Conservation (phyloP, 2,888 invertebrate genomes). For the Acheta domesticus region DNA sequence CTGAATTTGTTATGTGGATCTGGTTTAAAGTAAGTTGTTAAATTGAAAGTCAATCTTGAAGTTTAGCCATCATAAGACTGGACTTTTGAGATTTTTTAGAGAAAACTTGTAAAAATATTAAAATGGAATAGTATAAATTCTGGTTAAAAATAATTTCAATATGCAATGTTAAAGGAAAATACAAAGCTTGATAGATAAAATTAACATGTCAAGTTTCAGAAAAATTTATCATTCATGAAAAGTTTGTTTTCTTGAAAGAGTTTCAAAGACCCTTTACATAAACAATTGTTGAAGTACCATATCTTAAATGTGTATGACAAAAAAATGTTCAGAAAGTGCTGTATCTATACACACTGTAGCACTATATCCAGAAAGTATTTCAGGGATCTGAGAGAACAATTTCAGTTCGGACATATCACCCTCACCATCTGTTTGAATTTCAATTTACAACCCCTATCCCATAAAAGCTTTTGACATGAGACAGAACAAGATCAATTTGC, state of each 20-base stretch:
- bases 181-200: background rate
- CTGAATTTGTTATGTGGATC: slow-evolving; percentile 82
- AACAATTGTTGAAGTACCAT: background rate
- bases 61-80: slow-evolving; percentile 20
- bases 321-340: no score
- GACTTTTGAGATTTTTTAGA: slow-evolving; percentile 21
- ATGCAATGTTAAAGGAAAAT: background rate
- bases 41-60: background rate
- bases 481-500: slow-evolving; percentile 69
- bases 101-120: slow-evolving; percentile 22
- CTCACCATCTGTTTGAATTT: no score
- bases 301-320: background rate
- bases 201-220: no score
- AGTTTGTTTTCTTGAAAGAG: no score
- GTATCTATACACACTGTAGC: no score
- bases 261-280: no score
- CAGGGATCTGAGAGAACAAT: no score
- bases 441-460: no score
- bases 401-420: no score
- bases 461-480: slow-evolving; percentile 47
- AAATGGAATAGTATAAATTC: background rate
- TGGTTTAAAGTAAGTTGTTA: slow-evolving; percentile 65
- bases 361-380: no score
- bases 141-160: slow-evolving; percentile 24
- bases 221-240: no score